phyloP scores from a whole-genome alignment of 2,888 invertebrate species.

The Pediacus dermestoides region DNA sequence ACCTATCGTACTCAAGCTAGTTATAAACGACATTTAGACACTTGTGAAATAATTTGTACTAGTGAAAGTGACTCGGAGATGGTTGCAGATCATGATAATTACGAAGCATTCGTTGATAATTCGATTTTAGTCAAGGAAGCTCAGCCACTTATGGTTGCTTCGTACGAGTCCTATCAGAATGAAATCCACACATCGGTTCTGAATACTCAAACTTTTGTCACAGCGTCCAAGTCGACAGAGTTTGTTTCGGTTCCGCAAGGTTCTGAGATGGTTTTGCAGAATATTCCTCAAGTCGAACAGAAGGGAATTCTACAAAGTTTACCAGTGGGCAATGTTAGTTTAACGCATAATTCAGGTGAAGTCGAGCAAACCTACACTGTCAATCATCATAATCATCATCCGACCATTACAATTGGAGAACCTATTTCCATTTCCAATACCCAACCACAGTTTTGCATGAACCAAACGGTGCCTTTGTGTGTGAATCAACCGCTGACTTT shows the following conservation, averaged over 20 bases:
- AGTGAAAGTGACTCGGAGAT: slow-evolving; percentile 78
- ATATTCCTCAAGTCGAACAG: slow-evolving; percentile 26
- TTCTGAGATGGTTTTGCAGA: slow-evolving; percentile 22
- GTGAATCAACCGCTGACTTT: slow-evolving; percentile 34
- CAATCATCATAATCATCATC: slow-evolving; percentile 16
- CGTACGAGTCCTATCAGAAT: slow-evolving; percentile 45
- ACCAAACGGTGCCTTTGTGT: slow-evolving; percentile 38
- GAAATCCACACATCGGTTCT: slow-evolving; percentile 44
- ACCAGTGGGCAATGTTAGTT: slow-evolving; percentile 25
- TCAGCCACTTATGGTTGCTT: slow-evolving; percentile 40
- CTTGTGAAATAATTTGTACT: slow-evolving; percentile 74
- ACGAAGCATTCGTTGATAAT: slow-evolving; percentile 14
- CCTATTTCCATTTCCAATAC: slow-evolving; percentile 25
- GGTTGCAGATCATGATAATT: slow-evolving; percentile 24
- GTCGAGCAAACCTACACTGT: slow-evolving; percentile 26
- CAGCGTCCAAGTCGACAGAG: slow-evolving; percentile 38
- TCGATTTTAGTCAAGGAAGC: slow-evolving; percentile 28
- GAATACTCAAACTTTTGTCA: slow-evolving; percentile 43
- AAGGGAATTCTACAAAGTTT: slow-evolving; percentile 30
- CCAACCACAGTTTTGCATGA: slow-evolving; percentile 35
- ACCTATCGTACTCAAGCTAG: slow-evolving; percentile 80
- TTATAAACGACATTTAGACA: slow-evolving; percentile 72
- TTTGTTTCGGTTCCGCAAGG: slow-evolving; percentile 33
- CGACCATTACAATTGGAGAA: slow-evolving; percentile 23
- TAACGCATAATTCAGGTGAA: slow-evolving; percentile 23